Percentiles rank a stretch among this genome's conserved stretches.
These are phyloP conservation scores for Metridium senile DNA, from an alignment of 92 coral and sea anemone genomes.

Conservation along the genomic window DNA sequence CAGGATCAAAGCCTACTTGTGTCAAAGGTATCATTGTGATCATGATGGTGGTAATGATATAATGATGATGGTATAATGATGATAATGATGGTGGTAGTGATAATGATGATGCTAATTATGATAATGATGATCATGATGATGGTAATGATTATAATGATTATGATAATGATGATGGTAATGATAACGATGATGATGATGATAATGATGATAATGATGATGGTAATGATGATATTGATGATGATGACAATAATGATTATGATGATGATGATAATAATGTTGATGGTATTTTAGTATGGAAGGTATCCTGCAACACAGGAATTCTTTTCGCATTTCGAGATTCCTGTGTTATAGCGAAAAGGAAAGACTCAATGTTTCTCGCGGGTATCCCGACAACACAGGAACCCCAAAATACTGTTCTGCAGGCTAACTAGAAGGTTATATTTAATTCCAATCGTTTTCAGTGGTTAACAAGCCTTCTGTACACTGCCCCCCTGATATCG, in stretches of 20 bases:
- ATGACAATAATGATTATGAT: neutral
- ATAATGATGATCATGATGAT: neutral
- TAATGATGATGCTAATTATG: neutral
- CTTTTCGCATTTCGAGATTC: no score
- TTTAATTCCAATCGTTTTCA: conserved; percentile 11
- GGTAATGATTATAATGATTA: neutral
- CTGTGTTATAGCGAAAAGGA: no score
- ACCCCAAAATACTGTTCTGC: no score
- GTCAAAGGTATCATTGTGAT: conserved; percentile 40
- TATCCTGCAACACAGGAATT: no score
- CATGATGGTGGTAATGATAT: neutral
- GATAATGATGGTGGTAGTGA: neutral
- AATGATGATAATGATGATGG: neutral
- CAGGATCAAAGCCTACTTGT: conserved; percentile 70
- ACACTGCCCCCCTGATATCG: conserved; percentile 70
- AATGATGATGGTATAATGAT: neutral
- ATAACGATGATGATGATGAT: neutral
- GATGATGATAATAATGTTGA: neutral
- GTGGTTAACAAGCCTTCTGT: conserved; percentile 70
- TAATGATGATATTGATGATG: neutral
- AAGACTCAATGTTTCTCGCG: no score
- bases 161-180: neutral
- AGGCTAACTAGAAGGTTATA: no score
- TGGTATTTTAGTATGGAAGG: neutral
- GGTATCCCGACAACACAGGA: no score